Conservation (phyloP, 2,113 vertebrate species). For the Acinonyx jubatus region DNA sequence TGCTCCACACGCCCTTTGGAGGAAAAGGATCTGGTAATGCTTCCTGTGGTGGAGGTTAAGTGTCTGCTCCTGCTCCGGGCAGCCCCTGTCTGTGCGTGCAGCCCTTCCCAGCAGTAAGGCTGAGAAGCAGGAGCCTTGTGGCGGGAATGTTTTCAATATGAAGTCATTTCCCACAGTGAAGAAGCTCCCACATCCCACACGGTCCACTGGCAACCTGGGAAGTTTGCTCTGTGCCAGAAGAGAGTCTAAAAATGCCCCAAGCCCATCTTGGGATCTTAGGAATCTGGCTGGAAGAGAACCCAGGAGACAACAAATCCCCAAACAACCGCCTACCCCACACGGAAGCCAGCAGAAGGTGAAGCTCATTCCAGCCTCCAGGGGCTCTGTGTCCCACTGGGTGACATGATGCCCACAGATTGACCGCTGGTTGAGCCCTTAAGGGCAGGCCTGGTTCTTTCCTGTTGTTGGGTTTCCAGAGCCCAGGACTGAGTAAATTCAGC, state of each 20-base stretch:
- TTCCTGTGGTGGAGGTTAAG: constrained; percentile 7
- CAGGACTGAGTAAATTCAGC: background rate
- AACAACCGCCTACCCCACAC: background rate
- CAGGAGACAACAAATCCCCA: background rate
- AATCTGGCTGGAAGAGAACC: constrained; percentile 39
- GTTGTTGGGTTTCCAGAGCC: background rate
- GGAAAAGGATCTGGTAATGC: background rate
- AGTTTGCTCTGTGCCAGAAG: constrained; percentile 50
- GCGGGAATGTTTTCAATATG: constrained; percentile 30
- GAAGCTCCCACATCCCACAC: background rate
- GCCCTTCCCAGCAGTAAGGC: background rate
- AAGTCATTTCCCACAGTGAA: constrained; percentile 50
- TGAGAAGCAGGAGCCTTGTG: background rate
- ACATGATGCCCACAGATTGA: rapidly evolving
- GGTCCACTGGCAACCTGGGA: constrained; percentile 49
- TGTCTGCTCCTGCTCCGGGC: background rate
- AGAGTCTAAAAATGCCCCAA: constrained; percentile 56
- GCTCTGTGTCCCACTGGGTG: background rate
- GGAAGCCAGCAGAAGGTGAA: background rate
- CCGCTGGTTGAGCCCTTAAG: background rate
- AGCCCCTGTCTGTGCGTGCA: background rate
- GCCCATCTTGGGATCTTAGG: constrained; percentile 31
- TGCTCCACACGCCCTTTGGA: background rate
- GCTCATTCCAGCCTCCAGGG: background rate
- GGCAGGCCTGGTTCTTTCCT: background rate